phyloP scores from a whole-genome alignment of 2,113 vertebrate species.

The Capreolus pygargus region DNA sequence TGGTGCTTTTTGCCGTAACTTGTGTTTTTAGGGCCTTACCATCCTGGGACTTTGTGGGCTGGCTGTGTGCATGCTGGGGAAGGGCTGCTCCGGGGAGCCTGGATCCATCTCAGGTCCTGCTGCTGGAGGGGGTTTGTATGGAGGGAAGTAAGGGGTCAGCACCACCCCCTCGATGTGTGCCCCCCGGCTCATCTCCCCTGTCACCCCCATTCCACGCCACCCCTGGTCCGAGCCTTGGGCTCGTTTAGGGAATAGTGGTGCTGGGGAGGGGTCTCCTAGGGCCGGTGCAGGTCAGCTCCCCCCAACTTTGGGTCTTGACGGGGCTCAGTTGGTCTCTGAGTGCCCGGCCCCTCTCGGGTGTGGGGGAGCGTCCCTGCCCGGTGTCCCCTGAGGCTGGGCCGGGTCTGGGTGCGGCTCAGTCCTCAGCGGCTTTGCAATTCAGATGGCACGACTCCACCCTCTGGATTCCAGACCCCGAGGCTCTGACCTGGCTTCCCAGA shows the following conservation, averaged over 20 bases:
- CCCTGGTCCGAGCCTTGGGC: background rate
- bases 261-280: background rate
- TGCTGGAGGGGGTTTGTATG: too few relatives aligned
- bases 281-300: background rate
- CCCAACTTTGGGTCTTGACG: background rate
- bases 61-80: background rate
- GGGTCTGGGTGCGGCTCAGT: background rate
- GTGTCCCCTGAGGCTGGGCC: background rate
- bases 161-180: accelerated
- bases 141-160: background rate
- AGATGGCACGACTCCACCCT: background rate
- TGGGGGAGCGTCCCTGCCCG: background rate
- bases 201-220: background rate
- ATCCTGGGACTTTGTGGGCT: background rate
- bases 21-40: background rate
- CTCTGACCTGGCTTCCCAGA: background rate
- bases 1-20: background rate
- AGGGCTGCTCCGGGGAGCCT: accelerated
- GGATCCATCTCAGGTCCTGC: background rate
- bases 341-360: background rate
- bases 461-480: background rate
- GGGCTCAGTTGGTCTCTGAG: too few relatives aligned
- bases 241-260: background rate
- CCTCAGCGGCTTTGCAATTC: background rate
- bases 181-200: background rate